phyloP scores from a whole-genome alignment of 2,113 vertebrate species.

The Epinephelus cyanopodus region DNA sequence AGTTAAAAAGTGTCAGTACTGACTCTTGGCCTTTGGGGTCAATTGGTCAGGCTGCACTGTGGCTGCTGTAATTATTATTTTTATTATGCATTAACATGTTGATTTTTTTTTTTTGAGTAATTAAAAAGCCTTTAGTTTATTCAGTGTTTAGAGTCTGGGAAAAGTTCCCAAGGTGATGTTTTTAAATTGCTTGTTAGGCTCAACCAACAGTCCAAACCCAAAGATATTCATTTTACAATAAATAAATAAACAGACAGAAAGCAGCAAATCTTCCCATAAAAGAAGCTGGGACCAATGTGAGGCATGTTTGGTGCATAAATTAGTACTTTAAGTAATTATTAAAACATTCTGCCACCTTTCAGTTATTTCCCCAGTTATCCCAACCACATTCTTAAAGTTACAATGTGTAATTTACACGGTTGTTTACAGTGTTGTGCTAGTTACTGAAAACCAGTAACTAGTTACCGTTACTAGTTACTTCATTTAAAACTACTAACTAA shows the following conservation, averaged over 20 bases:
- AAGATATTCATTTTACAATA: background rate
- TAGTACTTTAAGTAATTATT: background rate
- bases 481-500: no score
- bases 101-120: background rate
- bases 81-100: background rate
- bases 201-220: background rate
- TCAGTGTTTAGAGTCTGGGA: background rate
- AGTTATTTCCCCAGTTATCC: background rate
- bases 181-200: background rate
- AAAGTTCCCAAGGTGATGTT: background rate
- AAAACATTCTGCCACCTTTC: background rate
- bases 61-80: no score
- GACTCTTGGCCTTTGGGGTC: no score
- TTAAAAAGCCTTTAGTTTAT: background rate
- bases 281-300: background rate
- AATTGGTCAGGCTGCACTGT: no score
- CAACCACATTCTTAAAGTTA: background rate
- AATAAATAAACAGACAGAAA: background rate
- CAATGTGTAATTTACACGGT: no score
- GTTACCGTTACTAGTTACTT: no score
- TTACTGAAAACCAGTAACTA: no score
- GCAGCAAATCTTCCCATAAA: background rate
- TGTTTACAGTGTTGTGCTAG: no score
- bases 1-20: no score
- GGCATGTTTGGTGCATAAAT: background rate